Evolutionary conservation across 2,113 vertebrate genomes (phyloP), one percentile per base, ranked within the genome.

Genomic region (Rhadina sibilatrix): DNA sequence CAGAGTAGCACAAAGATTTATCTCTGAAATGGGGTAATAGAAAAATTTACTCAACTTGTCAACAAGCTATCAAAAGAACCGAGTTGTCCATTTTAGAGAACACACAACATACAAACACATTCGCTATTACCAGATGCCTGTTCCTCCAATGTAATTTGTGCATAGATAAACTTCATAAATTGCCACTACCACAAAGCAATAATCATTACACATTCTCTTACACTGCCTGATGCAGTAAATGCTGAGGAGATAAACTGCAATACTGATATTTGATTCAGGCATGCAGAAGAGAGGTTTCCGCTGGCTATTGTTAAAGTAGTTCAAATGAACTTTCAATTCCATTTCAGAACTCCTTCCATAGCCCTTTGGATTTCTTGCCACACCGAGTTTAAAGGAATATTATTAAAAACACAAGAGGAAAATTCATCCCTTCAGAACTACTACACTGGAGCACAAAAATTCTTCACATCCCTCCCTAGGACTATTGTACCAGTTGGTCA

Each of bases 401-500:
- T 38, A 59, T 72, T 31, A 49, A 82, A 89, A 77, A 28, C 11
- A 44, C 3, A 33, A 9, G 49, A 68, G 5, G 7, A 14, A 86
- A 80, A 59, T 53, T 61, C 0, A 35, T 35, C 17, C 60, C 31
- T 92, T 35, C 46, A 72, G 21, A 59, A 46, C 9, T n/a, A 5
- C 15, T 63, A 27, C 21, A 21, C 10, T 60, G 15, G 6, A 64
- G 7, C 11, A 56, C 4, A 8, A 54, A 57, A 84, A 35, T 69
- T 4, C 19, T 9, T 57, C 15, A 11, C 35, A 9, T 66, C 22
- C 7, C 21, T 44, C 10, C 18, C 14, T 2, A 13, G 8, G 4
- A 81, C 8, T 65, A 37, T n/a, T n/a, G 13, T 57, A 28, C 35
- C 2, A 0, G 2, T 1, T 27, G 57, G 12, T 56, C n/a, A 54